phyloP scores from a whole-genome alignment of 2,113 vertebrate species.

The Coregonus clupeaformis region DNA sequence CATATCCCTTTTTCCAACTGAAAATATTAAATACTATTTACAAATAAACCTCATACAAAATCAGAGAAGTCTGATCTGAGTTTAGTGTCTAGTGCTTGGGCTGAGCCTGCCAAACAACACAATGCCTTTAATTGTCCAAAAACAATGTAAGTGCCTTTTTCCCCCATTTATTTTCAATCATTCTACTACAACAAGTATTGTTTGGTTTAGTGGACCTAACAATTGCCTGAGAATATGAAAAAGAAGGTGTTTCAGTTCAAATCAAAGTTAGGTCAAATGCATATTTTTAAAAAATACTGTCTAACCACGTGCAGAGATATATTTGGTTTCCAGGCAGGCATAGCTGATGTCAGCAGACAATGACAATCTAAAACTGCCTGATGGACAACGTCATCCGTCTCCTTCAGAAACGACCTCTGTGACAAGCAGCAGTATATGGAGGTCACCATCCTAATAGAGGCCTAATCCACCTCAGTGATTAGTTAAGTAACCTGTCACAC shows the following conservation, averaged over 20 bases:
- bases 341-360: background rate
- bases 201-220: background rate
- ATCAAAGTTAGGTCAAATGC: background rate
- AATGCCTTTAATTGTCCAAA: background rate
- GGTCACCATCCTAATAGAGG: too few species aligned
- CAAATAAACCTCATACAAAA: background rate
- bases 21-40: background rate
- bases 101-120: background rate
- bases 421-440: background rate
- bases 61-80: background rate
- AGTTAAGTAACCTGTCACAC: background rate
- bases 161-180: background rate
- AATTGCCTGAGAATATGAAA: conserved; percentile 22
- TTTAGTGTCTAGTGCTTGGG: background rate
- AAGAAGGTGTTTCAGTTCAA: background rate
- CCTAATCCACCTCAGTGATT: background rate
- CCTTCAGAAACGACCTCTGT: background rate
- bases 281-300: background rate
- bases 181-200: background rate
- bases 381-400: background rate
- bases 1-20: background rate
- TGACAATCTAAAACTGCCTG: background rate
- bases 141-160: background rate
- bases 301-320: background rate
- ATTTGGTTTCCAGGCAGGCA: background rate